phyloP scores from a whole-genome alignment of 2,888 invertebrate species.

The Heterodera filipjevi region DNA sequence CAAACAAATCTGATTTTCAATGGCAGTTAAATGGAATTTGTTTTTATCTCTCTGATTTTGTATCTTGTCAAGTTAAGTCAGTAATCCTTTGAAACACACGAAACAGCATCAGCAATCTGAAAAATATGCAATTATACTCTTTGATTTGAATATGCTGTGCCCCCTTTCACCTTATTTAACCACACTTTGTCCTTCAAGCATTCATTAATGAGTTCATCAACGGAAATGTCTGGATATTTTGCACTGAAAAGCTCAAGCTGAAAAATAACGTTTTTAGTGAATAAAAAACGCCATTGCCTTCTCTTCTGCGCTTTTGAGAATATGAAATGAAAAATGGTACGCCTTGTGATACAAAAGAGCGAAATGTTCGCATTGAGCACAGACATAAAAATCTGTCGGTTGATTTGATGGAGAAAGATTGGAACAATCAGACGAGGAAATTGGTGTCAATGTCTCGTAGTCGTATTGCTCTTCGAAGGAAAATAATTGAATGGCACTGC shows the following conservation, averaged over 20 bases:
- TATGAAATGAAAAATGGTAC: conserved; percentile 30
- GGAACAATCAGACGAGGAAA: neutral
- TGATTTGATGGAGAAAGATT: neutral
- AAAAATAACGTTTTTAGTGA: neutral
- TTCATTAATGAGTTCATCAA: conserved; percentile 31
- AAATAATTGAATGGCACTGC: conserved; percentile 13
- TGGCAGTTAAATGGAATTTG: too few species aligned
- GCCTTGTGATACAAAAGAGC: conserved; percentile 35
- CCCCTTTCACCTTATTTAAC: conserved; percentile 33
- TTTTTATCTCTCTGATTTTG: too few species aligned
- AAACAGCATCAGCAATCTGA: neutral
- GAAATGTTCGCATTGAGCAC: conserved; percentile 30
- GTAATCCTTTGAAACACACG: neutral
- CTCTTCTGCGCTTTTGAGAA: conserved; percentile 37
- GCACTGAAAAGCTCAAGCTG: conserved; percentile 24
- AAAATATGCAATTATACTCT: neutral
- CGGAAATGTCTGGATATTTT: conserved; percentile 16
- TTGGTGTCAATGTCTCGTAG: conserved; percentile 12
- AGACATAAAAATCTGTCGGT: conserved; percentile 31
- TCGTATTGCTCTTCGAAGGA: conserved; percentile 13
- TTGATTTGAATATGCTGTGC: neutral
- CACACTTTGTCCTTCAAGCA: conserved; percentile 33
- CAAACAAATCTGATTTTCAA: too few species aligned
- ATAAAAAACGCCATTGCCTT: conserved; percentile 21
- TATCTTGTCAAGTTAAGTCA: too few species aligned